These are phyloP conservation scores for Ennomos quercinarius DNA, from an alignment of 2,888 invertebrate species.

Conservation along the genomic window DNA sequence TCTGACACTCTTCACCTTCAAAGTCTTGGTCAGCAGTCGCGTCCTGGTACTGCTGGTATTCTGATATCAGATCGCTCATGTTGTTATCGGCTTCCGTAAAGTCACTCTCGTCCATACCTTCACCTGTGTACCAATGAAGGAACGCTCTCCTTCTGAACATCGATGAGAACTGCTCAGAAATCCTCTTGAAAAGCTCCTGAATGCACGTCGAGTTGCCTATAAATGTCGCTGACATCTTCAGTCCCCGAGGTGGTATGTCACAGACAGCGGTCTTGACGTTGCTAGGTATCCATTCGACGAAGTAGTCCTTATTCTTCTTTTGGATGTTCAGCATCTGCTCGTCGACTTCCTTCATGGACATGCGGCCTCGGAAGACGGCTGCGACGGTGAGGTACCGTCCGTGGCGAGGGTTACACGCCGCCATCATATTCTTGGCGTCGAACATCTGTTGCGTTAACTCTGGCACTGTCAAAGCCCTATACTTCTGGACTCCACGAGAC, in stretches of 20 bases:
- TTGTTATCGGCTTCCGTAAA: slow-evolving; percentile 98
- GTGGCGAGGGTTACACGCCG: slow-evolving; percentile 95
- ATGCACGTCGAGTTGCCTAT: slow-evolving; percentile 94
- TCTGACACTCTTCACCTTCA: slow-evolving; percentile 77
- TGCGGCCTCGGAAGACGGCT: slow-evolving; percentile 94
- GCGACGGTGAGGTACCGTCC: slow-evolving; percentile 95
- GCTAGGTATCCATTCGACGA: slow-evolving; percentile 92
- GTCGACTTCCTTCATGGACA: slow-evolving; percentile 97
- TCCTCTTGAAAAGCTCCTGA: slow-evolving; percentile 94
- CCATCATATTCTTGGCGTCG: slow-evolving; percentile 98
- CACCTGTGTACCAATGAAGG: slow-evolving; percentile 98
- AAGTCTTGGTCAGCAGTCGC: slow-evolving; percentile 93
- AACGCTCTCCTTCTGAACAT: slow-evolving; percentile 98
- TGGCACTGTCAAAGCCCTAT: slow-evolving; percentile 93
- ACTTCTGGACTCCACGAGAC: slow-evolving; percentile 93
- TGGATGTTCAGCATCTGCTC: slow-evolving; percentile 92
- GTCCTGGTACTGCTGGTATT: slow-evolving; percentile 97
- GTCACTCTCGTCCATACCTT: slow-evolving; percentile 98
- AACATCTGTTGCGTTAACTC: slow-evolving; percentile 96
- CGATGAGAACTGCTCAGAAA: slow-evolving; percentile 93
- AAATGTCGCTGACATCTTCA: slow-evolving; percentile 95
- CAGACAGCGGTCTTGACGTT: slow-evolving; percentile 93
- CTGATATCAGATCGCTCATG: slow-evolving; percentile 94
- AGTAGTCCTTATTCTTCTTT: slow-evolving; percentile 90
- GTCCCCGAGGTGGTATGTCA: slow-evolving; percentile 89